phyloP scores from a whole-genome alignment of 2,797 vertebrate species.

The Gymnodraco acuticeps region DNA sequence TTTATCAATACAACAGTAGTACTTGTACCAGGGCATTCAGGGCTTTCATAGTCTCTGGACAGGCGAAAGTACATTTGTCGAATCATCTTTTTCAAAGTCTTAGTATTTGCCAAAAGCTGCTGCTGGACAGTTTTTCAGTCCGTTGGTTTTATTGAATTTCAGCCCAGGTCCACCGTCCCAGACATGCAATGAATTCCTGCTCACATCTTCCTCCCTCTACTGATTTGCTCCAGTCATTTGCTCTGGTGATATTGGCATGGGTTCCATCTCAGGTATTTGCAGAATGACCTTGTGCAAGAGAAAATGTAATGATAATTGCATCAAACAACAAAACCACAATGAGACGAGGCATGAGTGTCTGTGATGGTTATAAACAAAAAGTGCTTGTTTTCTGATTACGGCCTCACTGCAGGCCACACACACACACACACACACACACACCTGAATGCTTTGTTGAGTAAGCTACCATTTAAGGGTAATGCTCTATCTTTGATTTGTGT shows the following conservation, averaged over 20 bases:
- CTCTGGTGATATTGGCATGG: background rate
- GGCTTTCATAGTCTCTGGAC: no score
- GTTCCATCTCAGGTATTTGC: background rate
- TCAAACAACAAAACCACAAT: background rate
- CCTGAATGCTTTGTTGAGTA: background rate
- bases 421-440: no score
- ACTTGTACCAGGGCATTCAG: no score
- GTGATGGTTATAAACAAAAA: background rate
- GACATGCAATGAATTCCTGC: conserved; percentile 6
- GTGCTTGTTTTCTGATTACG: background rate
- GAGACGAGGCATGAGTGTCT: background rate
- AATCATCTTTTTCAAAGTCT: background rate
- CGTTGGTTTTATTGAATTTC: conserved; percentile 25
- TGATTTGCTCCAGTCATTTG: no score
- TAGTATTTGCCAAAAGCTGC: background rate
- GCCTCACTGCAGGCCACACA: background rate
- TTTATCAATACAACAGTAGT: no score
- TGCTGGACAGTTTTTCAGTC: conserved; percentile 9
- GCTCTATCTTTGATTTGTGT: background rate
- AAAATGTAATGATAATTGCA: background rate
- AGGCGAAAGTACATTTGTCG: no score
- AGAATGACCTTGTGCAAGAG: no score
- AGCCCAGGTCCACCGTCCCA: conserved; percentile 5
- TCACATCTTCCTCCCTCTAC: background rate
- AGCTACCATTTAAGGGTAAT: background rate